Base-by-base conservation (phyloP, 2,888 invertebrate species). In the Chloroclysta siterata region DNA sequence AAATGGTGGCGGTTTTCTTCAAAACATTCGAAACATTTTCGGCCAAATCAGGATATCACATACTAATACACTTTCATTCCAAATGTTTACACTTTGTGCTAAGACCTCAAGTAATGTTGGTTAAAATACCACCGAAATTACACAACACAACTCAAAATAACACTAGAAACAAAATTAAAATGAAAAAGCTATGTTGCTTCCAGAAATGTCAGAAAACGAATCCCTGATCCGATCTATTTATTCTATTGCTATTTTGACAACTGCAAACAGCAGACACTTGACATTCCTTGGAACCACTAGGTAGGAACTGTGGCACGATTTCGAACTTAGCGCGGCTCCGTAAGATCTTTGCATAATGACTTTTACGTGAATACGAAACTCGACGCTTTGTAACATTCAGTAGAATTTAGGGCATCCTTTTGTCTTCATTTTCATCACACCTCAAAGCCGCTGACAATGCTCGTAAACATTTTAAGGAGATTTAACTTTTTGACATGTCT, bases 311-410 rank as follows among this genome's bases (percentile, higher is more conserved):
- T 73, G 75, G 70, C 68, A 59, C 72, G 71, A 73, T 77, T 77
- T 76, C 72, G 71, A 77, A 78, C 70, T 73, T 70, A 70, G 64
- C 65, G 65, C 70, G 63, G 66, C 72, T 74, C 69, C 65, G 68
- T 68, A 63, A 69, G 62, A 69, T 72, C 73, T 76, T 76, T 75
- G 75, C 78, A 77, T 81, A 80, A 81, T 75, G 72, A 74, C 72
- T 72, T 63, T 62, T 68, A 53, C 62, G 64, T 68, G 74, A 75
- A 76, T 76, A 72, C 72, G 62, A 69, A 72, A 70, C 68, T 68
- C 41, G 57, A 13, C 48, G 53, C 46, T 44, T 51, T 51, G 48
- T 22, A 41, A 41, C 42, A 28, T 61, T 59, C 59, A 59, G 22
- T 42, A n/a, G 41, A 52, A 61, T 61, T 55, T 56, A 56, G 52